Evolutionary conservation across 2,888 invertebrate species (phyloP), one percentile per base, ranked within the genome.

Genomic region (Aromia moschata): DNA sequence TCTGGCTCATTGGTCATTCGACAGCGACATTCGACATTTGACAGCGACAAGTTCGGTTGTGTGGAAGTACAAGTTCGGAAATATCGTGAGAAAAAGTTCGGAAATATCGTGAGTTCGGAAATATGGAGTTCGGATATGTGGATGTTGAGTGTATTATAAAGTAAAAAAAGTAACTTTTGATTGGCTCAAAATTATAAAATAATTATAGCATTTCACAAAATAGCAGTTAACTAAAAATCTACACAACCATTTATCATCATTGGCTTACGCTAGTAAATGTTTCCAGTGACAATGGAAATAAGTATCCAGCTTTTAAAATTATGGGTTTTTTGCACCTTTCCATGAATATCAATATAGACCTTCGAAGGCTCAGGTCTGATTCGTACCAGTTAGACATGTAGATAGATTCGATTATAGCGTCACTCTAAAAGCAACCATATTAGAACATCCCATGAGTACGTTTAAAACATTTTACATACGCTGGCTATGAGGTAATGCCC

Each of bases 351-450:
- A 54, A 1, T 14, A 54, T 25, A 4, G 36, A 54, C 12, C 38
- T 54, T 11, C 44, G 33, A 1, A 44, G 18, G n/a, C 36, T 20
- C n/a, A 3, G 3, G 9, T 54, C 54, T 1, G 54, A 16, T 11
- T 45, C 37, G 36, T 54, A 54, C 54, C 54, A 54, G 36, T 43
- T 54, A 12, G 54, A 25, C 54, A 54, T 54, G 36, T 54, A 54
- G 5, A 54, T 9, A 12, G 43, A 30, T 9, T 45, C 14, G 9
- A 15, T 20, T 36, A 54, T 16, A 10, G 12, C 12, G 14, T 44
- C 54, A 14, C 54, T 54, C 54, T 54, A 30, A 41, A 54, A 41
- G 2, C n/a, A 12, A 15, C n/a, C n/a, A 38, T 12, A 7, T 38
- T 12, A 7, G 1, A 16, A 14, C 15, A 3, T 7, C 1, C 2